phyloP scores from a whole-genome alignment of 2,888 invertebrate species.

The Oscheius sp. region DNA sequence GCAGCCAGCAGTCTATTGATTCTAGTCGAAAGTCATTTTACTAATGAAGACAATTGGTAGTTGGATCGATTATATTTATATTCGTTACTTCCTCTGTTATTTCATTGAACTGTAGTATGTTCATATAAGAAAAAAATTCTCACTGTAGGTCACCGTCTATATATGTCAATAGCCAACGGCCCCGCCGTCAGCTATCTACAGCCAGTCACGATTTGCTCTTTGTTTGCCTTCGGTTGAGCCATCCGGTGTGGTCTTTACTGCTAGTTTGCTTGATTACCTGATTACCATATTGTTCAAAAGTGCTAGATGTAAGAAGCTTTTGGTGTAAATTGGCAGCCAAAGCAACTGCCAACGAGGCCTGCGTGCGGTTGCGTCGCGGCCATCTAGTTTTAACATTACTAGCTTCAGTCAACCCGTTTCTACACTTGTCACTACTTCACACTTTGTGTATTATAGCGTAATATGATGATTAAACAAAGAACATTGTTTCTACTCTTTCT shows the following conservation, averaged over 20 bases:
- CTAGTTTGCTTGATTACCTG: too few species aligned
- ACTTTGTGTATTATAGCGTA: too few species aligned
- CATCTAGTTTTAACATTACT: slow-evolving; percentile 18
- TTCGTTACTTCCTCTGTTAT: too few species aligned
- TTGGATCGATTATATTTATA: too few species aligned
- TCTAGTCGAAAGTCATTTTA: too few species aligned
- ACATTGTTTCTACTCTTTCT: too few species aligned
- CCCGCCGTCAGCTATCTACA: slow-evolving; percentile 16
- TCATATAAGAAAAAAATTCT: too few species aligned
- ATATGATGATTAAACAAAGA: too few species aligned
- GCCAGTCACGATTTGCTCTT: slow-evolving; percentile 16
- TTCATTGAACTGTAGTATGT: too few species aligned
- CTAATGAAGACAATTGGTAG: too few species aligned
- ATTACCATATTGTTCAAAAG: neutral
- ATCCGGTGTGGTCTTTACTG: neutral
- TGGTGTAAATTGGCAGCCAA: slow-evolving; percentile 12
- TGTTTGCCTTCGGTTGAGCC: slow-evolving; percentile 7
- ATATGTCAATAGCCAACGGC: slow-evolving; percentile 9
- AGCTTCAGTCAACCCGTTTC: neutral
- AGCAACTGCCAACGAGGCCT: slow-evolving; percentile 35
- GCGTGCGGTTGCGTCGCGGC: slow-evolving; percentile 52
- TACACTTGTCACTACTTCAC: slow-evolving; percentile 7
- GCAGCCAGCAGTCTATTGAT: too few species aligned
- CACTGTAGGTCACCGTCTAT: neutral
- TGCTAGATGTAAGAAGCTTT: slow-evolving; percentile 2